These are phyloP conservation scores for Teleogryllus occipitalis DNA, from an alignment of 1,140 invertebrate genomes.

Conservation along the genomic window DNA sequence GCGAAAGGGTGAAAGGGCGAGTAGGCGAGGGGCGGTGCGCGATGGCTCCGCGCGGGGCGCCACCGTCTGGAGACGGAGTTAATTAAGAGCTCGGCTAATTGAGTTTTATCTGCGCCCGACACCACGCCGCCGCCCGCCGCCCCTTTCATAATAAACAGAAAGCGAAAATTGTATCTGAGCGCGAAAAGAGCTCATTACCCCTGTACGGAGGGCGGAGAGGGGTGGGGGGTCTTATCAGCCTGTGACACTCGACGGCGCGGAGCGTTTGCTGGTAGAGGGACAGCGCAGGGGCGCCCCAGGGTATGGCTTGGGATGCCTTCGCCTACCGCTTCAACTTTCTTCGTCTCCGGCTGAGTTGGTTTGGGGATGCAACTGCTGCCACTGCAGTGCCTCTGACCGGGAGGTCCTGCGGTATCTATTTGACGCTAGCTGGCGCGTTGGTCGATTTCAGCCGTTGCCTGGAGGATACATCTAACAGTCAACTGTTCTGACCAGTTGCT, in stretches of 20 bases:
- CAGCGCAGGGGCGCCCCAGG: too few relatives aligned
- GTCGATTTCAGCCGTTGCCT: too few relatives aligned
- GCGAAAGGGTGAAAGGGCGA: too few relatives aligned
- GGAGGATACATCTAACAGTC: too few relatives aligned
- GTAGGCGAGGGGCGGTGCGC: too few relatives aligned
- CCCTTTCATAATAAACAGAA: neutral
- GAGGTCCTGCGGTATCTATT: too few relatives aligned
- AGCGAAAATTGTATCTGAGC: neutral
- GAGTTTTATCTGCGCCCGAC: neutral
- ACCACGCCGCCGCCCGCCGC: neutral
- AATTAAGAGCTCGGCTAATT: neutral
- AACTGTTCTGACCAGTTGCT: too few relatives aligned
- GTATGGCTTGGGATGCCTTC: neutral
- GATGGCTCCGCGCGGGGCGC: too few relatives aligned
- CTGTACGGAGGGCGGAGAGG: neutral
- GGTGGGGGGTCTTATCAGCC: neutral
- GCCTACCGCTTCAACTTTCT: neutral
- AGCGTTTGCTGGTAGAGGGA: too few relatives aligned
- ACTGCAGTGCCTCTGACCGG: too few relatives aligned
- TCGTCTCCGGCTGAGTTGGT: neutral
- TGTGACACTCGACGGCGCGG: neutral
- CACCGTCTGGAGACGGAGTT: neutral
- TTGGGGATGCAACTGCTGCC: neutral
- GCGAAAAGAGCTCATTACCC: slow-evolving; percentile 3
- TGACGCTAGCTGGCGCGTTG: too few relatives aligned